These are phyloP conservation scores for Darevskia nairensis DNA, from an alignment of 2,797 vertebrate genomes.

Conservation along the genomic window DNA sequence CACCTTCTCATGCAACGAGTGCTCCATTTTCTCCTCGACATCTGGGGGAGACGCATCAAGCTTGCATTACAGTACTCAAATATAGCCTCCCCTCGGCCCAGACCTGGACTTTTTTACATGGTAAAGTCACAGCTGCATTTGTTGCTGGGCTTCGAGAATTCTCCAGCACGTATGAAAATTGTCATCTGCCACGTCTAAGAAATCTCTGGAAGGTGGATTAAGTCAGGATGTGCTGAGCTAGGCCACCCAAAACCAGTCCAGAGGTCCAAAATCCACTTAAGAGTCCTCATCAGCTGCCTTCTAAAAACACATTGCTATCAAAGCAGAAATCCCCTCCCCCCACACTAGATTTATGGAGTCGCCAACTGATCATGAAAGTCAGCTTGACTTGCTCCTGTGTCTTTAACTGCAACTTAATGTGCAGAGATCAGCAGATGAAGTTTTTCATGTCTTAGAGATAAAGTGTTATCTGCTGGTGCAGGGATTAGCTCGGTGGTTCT, in stretches of 20 bases:
- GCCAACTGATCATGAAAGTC: background rate
- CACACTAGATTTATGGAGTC: background rate
- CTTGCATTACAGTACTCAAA: background rate
- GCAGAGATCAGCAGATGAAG: background rate
- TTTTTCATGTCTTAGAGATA: background rate
- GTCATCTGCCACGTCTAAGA: no score
- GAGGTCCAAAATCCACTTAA: background rate
- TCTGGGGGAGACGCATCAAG: slow-evolving; percentile 64
- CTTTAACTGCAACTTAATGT: background rate
- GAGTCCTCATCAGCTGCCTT: background rate
- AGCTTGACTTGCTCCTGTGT: background rate
- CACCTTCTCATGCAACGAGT: slow-evolving; percentile 73
- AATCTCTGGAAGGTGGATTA: background rate
- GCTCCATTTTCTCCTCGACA: slow-evolving; percentile 76
- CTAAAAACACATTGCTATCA: background rate
- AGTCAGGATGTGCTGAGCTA: background rate
- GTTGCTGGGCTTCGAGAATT: background rate
- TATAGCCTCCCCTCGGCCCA: background rate
- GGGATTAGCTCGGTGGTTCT: no score
- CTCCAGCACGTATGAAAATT: background rate
- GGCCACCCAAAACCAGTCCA: background rate
- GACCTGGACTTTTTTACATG: background rate
- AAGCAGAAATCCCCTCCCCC: background rate
- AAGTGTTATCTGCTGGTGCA: no score
- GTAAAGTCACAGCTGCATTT: background rate